Evolutionary conservation across 64 coral and sea anemone species (phyloP), one percentile per base, ranked within the genome.

Genomic region (Porites australiensis): DNA sequence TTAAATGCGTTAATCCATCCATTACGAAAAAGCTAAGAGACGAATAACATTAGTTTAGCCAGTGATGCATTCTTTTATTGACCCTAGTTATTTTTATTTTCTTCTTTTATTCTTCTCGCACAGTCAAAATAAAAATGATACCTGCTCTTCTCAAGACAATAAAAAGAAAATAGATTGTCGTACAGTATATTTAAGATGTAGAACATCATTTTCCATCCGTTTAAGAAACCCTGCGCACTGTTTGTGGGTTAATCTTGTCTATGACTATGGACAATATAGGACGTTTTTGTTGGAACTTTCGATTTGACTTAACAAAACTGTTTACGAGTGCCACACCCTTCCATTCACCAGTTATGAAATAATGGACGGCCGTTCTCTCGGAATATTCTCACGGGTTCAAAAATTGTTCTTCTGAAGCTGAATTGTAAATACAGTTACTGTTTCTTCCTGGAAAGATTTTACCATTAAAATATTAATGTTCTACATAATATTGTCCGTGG

Each of bases 371-470:
- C 2, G 10, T 18, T 78, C 50, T 53, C 6, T 27, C 27, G n/a
- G 21, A 61, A 54, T 27, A 37, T 80, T 80, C 53, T 80, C 77
- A 80, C 77, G 55, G 77, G 77, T 80, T 37, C 37, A 16, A 0
- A 6, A 12, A 80, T 78, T 78, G 75, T 78, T 78, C 13, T 22
- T 57, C 54, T 12, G 54, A 57, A 57, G 27, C 12, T 57, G 1
- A 57, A 57, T 57, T 9, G 54, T 57, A 57, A 2, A 55, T 22
- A 11, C 20, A 6, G 21, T 4, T 20, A 7, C n/a, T 77, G 2
- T 52, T 52, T 3, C 4, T 78, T 78, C 7, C 13, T 19, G 18
- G 62, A 9, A 37, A 14, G 13, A 16, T 16, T 2, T 4, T 13
- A 18, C 62, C 13, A 70, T 10, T 70, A 21, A 45, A 60, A 58